A percentile compares a stretch with the other conserved stretches of the same genome.
Conservation (phyloP, 2,888 invertebrate genomes). For the Drosophila stalkeri region DNA sequence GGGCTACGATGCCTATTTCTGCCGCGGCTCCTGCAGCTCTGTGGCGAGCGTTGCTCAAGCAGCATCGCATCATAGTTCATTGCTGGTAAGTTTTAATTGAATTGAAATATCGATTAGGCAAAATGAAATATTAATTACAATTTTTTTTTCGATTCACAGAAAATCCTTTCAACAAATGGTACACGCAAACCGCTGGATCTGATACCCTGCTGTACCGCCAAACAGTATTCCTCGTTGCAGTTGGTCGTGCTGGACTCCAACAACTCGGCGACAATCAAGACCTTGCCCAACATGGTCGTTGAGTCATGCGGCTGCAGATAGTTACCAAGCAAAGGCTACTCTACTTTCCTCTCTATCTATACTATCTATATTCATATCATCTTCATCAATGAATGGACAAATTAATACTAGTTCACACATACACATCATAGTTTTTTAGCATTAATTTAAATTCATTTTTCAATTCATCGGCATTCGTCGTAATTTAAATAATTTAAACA, state of each 20-base stretch:
- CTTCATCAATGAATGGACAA: too few species aligned
- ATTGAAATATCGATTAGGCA: too few species aligned
- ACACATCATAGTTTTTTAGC: slow-evolving; percentile 14
- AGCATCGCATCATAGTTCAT: slow-evolving; percentile 89
- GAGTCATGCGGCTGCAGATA: slow-evolving; percentile 95
- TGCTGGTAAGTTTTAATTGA: slow-evolving; percentile 87
- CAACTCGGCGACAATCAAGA: slow-evolving; percentile 91
- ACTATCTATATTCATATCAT: neutral
- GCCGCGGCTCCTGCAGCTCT: slow-evolving; percentile 92
- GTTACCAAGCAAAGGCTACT: slow-evolving; percentile 57
- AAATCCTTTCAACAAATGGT: slow-evolving; percentile 87
- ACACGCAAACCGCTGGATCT: slow-evolving; percentile 87
- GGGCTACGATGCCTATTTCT: slow-evolving; percentile 95
- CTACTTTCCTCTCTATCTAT: neutral
- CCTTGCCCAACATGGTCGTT: slow-evolving; percentile 95
- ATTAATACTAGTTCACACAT: neutral
- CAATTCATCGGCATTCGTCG: slow-evolving; percentile 49
- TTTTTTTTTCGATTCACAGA: slow-evolving; percentile 86
- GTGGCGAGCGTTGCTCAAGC: slow-evolving; percentile 90
- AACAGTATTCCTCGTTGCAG: slow-evolving; percentile 91
- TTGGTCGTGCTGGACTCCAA: slow-evolving; percentile 93
- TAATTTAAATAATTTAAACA: slow-evolving; percentile 49
- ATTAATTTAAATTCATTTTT: slow-evolving; percentile 62
- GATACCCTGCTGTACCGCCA: slow-evolving; percentile 94
- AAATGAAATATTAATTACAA: neutral